Evolutionary conservation across 2,797 vertebrate species (phyloP), one percentile per base, ranked within the genome.

Genomic region (Semaprochilodus insignis): DNA sequence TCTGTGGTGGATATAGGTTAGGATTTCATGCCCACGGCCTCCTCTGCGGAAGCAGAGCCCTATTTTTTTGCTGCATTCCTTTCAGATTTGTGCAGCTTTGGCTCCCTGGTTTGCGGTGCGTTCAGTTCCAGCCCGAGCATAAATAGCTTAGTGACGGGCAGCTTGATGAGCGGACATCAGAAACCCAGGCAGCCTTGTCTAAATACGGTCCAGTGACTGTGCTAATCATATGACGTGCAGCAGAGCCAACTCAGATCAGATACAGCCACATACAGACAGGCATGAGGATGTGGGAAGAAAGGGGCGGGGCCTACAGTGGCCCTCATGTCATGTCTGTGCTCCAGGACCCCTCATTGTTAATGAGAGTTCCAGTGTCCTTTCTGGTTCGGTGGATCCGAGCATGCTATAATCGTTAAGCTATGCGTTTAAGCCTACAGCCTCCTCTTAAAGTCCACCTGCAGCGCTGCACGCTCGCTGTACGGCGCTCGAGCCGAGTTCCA

Each of bases 401-500:
- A 13, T 48, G 44, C 10, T 11, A 48, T 10, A 48, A 48, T 13
- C 44, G 10, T 48, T 48, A 48, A 13, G 67, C 25, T 11, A 15
- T 17, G 10, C 27, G 54, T 13, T 27, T 66, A 7, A 36, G 10
- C 7, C 19, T 8, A 10, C 59, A 60, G 0, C 16, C 14, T 21
- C 59, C 51, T 59, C 16, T 69, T 71, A 23, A 52, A 3, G 10
- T 8, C 23, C 2, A 36, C 52, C 19, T 51, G 25, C 23, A 16
- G 2, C 59, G 40, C 59, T 16, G 7, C 23, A 27, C 19, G 23
- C 27, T 17, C 15, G 13, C 21, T 19, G 25, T 27, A 19, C 48
- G 25, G 14, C 25, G 2, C 2, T 63, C 10, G 14, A 27, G 21
- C 69, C 34, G 19, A 27, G 83, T 87, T 92, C 93, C 92, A 94